Evolutionary conservation across 2,797 vertebrate species (phyloP).

Genomic region (Typhlichthys eigenmanni): DNA sequence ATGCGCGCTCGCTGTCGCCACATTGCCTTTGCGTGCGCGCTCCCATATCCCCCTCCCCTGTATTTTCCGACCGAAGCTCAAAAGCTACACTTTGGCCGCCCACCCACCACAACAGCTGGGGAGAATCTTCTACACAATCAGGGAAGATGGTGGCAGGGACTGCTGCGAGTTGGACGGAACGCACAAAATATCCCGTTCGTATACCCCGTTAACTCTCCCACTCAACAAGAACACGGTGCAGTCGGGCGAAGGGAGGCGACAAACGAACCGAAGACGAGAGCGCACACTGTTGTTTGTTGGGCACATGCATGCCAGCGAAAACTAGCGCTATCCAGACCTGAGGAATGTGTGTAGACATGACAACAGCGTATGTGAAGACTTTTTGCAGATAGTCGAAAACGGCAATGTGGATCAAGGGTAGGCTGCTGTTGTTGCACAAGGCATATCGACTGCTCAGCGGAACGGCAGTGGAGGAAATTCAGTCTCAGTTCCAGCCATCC

Average conservation of each 20-base stretch:
- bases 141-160: constrained; percentile 67
- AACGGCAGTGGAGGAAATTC: constrained; percentile 65
- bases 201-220: constrained; percentile 18
- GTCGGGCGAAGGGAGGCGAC: constrained; percentile 57
- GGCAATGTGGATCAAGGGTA: constrained; percentile 26
- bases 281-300: constrained; percentile 61
- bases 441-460: constrained; percentile 48
- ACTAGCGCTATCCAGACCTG: constrained; percentile 44
- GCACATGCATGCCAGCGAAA: constrained; percentile 63
- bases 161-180: background rate
- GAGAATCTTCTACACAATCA: constrained; percentile 68
- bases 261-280: constrained; percentile 66
- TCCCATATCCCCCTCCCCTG: constrained; percentile 18
- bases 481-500: constrained; percentile 63
- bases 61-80: constrained; percentile 17
- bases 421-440: constrained; percentile 35
- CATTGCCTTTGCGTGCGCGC: constrained; percentile 15
- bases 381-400: constrained; percentile 26
- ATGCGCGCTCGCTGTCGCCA: constrained; percentile 39
- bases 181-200: background rate
- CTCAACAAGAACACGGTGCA: constrained; percentile 32
- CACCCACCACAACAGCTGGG: constrained; percentile 67
- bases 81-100: constrained; percentile 4
- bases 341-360: constrained; percentile 42
- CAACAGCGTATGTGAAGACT: constrained; percentile 12